Percentiles rank a stretch among this genome's conserved stretches.
These are phyloP conservation scores for Scolopax bukidnonensis DNA, from an alignment of 2,797 vertebrate genomes.

Conservation along the genomic window DNA sequence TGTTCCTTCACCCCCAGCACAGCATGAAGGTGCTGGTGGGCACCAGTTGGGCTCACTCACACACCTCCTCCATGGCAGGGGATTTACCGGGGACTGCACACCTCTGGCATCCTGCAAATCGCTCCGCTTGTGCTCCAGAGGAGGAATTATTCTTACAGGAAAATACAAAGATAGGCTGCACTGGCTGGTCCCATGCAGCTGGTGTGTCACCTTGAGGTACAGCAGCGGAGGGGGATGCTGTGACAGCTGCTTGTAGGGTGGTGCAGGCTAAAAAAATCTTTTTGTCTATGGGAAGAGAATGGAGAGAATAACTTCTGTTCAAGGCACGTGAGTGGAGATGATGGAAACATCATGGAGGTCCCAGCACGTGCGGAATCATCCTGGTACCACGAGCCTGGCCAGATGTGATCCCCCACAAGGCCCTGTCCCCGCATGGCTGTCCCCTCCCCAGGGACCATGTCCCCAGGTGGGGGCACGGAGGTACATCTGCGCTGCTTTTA, in stretches of 20 bases:
- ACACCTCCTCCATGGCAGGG: not conserved
- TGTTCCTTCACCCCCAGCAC: not conserved
- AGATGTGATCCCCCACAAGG: accelerated
- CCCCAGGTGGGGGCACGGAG: not conserved
- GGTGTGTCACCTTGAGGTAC: accelerated
- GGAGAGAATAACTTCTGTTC: not conserved
- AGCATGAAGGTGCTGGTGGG: not conserved
- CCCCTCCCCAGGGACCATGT: accelerated
- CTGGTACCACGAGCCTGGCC: accelerated
- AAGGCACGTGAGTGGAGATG: accelerated
- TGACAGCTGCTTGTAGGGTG: not conserved
- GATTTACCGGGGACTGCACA: not conserved
- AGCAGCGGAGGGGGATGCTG: not conserved
- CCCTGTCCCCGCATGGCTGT: accelerated
- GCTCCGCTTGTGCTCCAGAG: not conserved
- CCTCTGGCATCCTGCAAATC: not conserved
- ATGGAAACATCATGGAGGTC: accelerated
- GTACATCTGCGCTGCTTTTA: not conserved
- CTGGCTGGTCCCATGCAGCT: not conserved
- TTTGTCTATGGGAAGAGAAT: not conserved
- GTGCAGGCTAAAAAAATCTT: not conserved
- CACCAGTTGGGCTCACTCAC: not conserved
- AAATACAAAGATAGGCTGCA: not conserved
- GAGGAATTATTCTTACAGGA: not conserved
- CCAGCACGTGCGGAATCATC: not conserved